phyloP scores from a whole-genome alignment of 2,888 invertebrate genomes.

The Antheraea yamamai region DNA sequence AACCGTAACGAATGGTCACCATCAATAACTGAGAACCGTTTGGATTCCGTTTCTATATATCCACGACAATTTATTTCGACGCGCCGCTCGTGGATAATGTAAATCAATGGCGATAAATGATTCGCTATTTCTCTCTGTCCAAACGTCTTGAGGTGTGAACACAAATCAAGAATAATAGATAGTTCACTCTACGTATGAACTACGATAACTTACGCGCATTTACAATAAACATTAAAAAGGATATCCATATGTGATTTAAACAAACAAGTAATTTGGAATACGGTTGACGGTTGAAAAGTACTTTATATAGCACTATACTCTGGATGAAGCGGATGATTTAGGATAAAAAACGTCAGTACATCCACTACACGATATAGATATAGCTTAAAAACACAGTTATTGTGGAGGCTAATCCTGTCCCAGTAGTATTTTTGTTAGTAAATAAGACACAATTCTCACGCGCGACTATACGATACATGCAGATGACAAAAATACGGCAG shows the following conservation, averaged over 20 bases:
- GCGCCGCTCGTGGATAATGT: conserved; percentile 13
- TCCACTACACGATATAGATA: too few species aligned
- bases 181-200: not conserved
- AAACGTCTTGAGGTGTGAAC: not conserved
- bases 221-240: not conserved
- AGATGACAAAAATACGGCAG: too few species aligned
- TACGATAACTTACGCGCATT: not conserved
- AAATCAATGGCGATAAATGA: conserved; percentile 16
- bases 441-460: too few species aligned
- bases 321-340: not conserved
- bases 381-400: too few species aligned
- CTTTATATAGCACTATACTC: not conserved
- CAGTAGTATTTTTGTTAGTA: too few species aligned
- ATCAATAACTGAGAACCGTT: conserved; percentile 8
- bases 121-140: conserved; percentile 4
- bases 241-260: too few species aligned
- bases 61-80: conserved; percentile 11
- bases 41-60: conserved; percentile 4
- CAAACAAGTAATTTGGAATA: not conserved
- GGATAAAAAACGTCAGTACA: not conserved
- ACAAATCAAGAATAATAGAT: not conserved
- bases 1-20: conserved; percentile 9
- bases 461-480: too few species aligned
- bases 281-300: not conserved
- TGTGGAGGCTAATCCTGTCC: too few species aligned